Evolutionary conservation across 1,140 invertebrate species (phyloP), one percentile per base, ranked within the genome.

Genomic region (Camponotus floridanus): DNA sequence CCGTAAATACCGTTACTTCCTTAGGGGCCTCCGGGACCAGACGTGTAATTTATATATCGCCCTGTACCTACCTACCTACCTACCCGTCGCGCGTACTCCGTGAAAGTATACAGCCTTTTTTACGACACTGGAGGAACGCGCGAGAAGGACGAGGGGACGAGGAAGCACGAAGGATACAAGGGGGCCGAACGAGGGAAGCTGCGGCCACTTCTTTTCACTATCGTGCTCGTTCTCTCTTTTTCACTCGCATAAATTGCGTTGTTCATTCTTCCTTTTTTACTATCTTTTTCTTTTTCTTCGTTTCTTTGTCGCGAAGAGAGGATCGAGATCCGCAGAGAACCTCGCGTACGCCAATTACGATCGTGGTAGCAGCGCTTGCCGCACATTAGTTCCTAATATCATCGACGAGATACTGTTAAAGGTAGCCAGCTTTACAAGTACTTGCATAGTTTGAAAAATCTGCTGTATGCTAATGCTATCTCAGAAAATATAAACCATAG

Each of bases 1-100:
- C 65, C 21, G 26, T 11, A 21, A 73, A 84, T 92, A 87, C 92
- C 92, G 92, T 93, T 93, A 92, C 48, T 76, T 91, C 87, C 91
- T 91, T 87, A 59, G 64, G 87, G 88, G 87, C 89, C 86, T 79
- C 87, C 73, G 86, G 76, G 91, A 88, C 91, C 90, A 92, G 91
- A 93, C 92, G 87, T 92, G 91, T 93, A 93, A 92, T 93, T 93
- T 93, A 93, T 93, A 93, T 92, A 93, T 93, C 91, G 91, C 90
- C 91, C 89, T 65, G 87, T 86, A 86, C 89, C 81, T 86, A 83
- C 76, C 68, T 85, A 64, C 89, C 81, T 86, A 83, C 76, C 68
- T 85, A 64, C 71, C 51, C 87, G 65, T 76, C 74, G 55, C 71
- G 74, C 42, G 67, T 59, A 83, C 90, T 89, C 51, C 26, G 83